Conservation (phyloP, 1,140 invertebrate species). For the Heliothis subflexa region DNA sequence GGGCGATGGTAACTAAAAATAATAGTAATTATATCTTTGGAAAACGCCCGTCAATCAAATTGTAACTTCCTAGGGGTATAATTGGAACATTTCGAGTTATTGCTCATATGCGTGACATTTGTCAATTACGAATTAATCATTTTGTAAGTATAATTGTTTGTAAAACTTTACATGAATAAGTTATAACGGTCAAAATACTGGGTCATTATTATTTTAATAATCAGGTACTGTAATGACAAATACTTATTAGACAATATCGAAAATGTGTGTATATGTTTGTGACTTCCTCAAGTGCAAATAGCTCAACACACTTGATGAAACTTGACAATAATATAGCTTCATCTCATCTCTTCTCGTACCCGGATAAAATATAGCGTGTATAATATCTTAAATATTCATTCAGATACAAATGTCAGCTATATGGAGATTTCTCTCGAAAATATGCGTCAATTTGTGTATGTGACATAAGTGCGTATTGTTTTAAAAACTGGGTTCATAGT, state of each 20-base stretch:
- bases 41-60: not conserved
- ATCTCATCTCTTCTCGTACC: too few species aligned
- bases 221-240: too few species aligned
- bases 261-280: too few species aligned
- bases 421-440: too few species aligned
- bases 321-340: too few species aligned
- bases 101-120: slow-evolving; percentile 5
- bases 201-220: not conserved
- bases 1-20: not conserved
- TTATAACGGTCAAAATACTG: not conserved
- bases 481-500: not conserved
- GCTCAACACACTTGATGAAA: too few species aligned
- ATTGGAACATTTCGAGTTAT: not conserved
- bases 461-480: not conserved
- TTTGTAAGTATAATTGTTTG: slow-evolving; percentile 24
- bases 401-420: too few species aligned
- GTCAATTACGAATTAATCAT: slow-evolving; percentile 35
- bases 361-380: too few species aligned
- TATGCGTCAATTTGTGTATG: too few species aligned
- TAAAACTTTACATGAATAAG: slow-evolving; percentile 17
- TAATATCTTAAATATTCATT: too few species aligned
- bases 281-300: too few species aligned
- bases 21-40: not conserved
- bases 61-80: not conserved
- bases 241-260: too few species aligned